Conservation (phyloP, 2,113 vertebrate genomes). For the Neolamprologus brichardi region DNA sequence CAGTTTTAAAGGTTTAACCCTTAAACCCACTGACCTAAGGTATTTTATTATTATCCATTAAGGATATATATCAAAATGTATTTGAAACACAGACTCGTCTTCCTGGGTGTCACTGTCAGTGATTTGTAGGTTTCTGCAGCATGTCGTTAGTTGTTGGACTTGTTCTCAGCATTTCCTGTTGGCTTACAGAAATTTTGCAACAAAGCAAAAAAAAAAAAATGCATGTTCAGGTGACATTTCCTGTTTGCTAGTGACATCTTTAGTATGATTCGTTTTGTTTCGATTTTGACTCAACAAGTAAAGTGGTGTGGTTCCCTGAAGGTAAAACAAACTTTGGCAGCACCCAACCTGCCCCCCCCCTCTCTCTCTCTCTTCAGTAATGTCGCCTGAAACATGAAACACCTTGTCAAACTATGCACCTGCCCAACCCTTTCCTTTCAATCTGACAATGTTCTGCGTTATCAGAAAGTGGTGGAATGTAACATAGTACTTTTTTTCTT, state of each 20-base stretch:
- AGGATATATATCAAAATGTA: accelerated
- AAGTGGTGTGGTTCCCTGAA: not conserved
- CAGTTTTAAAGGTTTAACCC: not conserved
- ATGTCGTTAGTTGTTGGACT: not conserved
- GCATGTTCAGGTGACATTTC: not conserved
- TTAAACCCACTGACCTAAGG: not conserved
- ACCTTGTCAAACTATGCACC: not conserved
- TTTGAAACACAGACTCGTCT: not conserved
- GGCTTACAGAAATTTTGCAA: not conserved
- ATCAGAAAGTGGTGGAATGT: not conserved
- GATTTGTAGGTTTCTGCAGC: not conserved
- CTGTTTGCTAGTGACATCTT: accelerated
- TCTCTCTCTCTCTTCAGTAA: not conserved
- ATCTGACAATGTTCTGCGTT: accelerated
- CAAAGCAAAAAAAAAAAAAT: not conserved
- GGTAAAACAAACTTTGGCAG: not conserved
- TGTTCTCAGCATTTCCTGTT: not conserved
- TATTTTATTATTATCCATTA: not conserved
- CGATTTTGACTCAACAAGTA: not conserved
- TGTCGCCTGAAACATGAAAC: accelerated
- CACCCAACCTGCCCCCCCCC: accelerated
- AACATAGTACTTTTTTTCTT: accelerated
- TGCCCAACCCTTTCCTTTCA: not conserved
- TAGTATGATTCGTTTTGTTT: not conserved
- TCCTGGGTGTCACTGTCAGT: not conserved